Conservation (phyloP, 2,888 invertebrate species). For the Slavum lentiscoides region DNA sequence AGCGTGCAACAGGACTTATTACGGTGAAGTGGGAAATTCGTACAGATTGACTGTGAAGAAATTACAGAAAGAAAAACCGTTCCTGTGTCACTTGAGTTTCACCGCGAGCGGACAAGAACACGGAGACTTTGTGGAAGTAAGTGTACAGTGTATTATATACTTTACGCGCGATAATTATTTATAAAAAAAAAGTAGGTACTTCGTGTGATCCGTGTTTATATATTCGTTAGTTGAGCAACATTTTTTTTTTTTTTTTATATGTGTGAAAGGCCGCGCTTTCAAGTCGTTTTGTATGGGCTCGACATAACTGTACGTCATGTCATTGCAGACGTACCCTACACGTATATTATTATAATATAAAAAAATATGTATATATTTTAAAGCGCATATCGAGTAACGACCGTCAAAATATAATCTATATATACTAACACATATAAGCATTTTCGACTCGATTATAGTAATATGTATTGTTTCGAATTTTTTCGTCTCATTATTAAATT, state of each 20-base stretch:
- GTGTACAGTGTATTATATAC: conserved; percentile 44
- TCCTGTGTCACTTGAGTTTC: conserved; percentile 87
- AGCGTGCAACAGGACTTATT: conserved; percentile 89
- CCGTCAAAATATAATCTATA: too few relatives aligned
- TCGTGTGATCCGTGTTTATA: background rate
- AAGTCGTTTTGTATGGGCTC: background rate
- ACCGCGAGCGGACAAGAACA: conserved; percentile 86
- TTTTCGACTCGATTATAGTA: too few relatives aligned
- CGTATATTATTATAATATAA: background rate
- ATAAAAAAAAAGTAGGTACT: conserved; percentile 10
- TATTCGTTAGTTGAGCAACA: conserved; percentile 11
- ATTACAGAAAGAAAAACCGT: conserved; percentile 76
- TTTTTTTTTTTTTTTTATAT: background rate
- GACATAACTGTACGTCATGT: background rate
- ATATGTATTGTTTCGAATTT: too few relatives aligned
- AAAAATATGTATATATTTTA: too few relatives aligned
- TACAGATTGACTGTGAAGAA: conserved; percentile 77
- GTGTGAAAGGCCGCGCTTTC: background rate
- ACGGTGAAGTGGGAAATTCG: conserved; percentile 81
- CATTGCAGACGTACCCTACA: background rate
- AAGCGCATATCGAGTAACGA: too few relatives aligned
- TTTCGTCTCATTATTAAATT: too few relatives aligned
- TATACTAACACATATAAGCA: too few relatives aligned
- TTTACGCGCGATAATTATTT: background rate
- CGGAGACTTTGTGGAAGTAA: conserved; percentile 85